Percentiles rank a stretch among this genome's conserved stretches.
These are phyloP conservation scores for Bombus superbus DNA, from an alignment of 1,140 invertebrate species.

Conservation along the genomic window DNA sequence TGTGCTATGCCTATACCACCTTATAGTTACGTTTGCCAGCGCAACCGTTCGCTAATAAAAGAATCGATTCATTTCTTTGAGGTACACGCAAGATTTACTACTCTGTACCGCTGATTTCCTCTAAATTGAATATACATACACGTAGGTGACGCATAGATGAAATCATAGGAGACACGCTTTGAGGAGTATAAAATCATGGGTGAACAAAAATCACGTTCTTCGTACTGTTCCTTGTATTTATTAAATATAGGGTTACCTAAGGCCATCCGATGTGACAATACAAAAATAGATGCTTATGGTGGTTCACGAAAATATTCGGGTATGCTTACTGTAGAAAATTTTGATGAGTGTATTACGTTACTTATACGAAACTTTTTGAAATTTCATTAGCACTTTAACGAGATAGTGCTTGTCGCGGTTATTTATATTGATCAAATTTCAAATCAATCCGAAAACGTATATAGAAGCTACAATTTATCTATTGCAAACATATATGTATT, in stretches of 20 bases:
- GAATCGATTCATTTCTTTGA: slow-evolving; percentile 13
- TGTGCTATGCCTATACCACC: background rate
- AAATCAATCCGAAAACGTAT: background rate
- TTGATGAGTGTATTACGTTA: too few species aligned
- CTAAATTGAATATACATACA: background rate
- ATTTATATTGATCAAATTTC: background rate
- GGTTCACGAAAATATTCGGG: too few species aligned
- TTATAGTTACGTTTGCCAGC: slow-evolving; percentile 45
- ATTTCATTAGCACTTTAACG: background rate
- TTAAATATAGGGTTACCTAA: background rate
- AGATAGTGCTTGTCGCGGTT: background rate
- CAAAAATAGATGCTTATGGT: too few species aligned
- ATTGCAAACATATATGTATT: background rate
- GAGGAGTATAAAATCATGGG: background rate
- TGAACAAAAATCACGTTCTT: background rate
- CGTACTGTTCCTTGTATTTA: background rate
- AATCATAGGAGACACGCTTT: background rate
- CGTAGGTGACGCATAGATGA: background rate
- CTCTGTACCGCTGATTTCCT: background rate
- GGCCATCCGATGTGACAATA: too few species aligned
- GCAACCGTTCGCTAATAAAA: slow-evolving; percentile 2
- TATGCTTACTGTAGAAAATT: too few species aligned
- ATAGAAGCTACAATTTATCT: background rate
- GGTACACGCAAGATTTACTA: background rate
- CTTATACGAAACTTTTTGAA: background rate